Evolutionary conservation across 2,797 vertebrate genomes (phyloP), one percentile per base, ranked within the genome.

Genomic region (Bovichtus diacanthus): DNA sequence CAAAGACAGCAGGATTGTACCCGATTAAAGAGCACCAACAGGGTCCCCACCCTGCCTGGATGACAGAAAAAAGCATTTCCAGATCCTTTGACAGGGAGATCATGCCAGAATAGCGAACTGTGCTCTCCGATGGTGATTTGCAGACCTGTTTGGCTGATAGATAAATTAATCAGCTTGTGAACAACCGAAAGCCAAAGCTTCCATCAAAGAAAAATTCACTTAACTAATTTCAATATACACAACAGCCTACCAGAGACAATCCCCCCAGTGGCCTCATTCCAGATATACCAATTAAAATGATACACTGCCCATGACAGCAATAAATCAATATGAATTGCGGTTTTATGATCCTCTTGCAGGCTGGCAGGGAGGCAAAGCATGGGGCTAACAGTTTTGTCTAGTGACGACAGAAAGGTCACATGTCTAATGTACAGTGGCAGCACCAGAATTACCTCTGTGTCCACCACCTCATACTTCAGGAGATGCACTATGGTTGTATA

Each of bases 201-300:
- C 25, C 53, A 81, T 82, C 64, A 82, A 63, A 73, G 31, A 53
- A 68, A 60, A 79, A 74, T 39, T n/a, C 8, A 53, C 72, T 68
- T 27, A 70, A 82, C 62, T 75, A 16, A 60, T 83, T 87, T 86
- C 58, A 56, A 55, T 63, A 77, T 39, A 69, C 19, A 61, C 39
- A 78, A 62, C 49, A 66, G 73, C 71, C 41, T 21, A 74, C 43
- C 31, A 36, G 50, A 82, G 70, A 63, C 16, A 21, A 50, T 39
- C 43, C 19, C 50, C 64, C 50, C 36, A 44, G 16, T 66, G 68
- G 74, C 56, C 29, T 70, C 58, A 61, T 41, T 74, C 62, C 66
- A 80, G 55, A 87, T 61, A 53, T 34, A 72, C 27, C 55, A 74
- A 78, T 88, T 88, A 80, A 87, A 89, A 84, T 84, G 64, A 88